These are phyloP conservation scores for Leptinotarsa lineolata DNA, from an alignment of 1,140 invertebrate species.

Conservation along the genomic window DNA sequence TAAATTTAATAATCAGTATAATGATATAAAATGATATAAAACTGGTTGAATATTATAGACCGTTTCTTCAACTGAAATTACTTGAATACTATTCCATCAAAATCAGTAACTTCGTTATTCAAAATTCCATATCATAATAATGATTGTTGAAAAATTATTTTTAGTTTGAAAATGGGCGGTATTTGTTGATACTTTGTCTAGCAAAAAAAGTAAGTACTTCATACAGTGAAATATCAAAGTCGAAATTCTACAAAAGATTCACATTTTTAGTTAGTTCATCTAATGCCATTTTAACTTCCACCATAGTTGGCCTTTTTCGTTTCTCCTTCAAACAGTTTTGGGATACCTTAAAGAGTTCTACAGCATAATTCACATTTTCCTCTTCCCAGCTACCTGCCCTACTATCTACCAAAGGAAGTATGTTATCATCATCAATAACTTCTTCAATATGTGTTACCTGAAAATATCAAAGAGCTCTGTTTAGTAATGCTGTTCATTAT, in stretches of 20 bases:
- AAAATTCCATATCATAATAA: too few relatives aligned
- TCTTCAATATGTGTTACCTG: conserved; percentile 51
- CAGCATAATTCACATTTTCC: conserved; percentile 45
- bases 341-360: conserved; percentile 50
- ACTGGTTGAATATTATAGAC: too few relatives aligned
- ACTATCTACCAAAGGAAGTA: conserved; percentile 45
- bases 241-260: background rate
- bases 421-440: conserved; percentile 50
- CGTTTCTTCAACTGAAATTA: too few relatives aligned
- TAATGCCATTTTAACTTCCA: conserved; percentile 25
- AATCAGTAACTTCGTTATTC: too few relatives aligned
- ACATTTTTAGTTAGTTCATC: conserved; percentile 21
- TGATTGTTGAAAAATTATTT: background rate
- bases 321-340: conserved; percentile 56
- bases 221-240: background rate
- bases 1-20: too few relatives aligned
- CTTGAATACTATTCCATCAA: too few relatives aligned
- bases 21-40: too few relatives aligned
- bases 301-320: conserved; percentile 50
- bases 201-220: background rate
- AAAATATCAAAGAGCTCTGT: background rate
- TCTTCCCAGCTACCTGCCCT: conserved; percentile 48
- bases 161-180: background rate
- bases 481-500: background rate
- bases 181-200: background rate